Base-by-base conservation (phyloP, 2,888 invertebrate species). In the Apantesis nais region DNA sequence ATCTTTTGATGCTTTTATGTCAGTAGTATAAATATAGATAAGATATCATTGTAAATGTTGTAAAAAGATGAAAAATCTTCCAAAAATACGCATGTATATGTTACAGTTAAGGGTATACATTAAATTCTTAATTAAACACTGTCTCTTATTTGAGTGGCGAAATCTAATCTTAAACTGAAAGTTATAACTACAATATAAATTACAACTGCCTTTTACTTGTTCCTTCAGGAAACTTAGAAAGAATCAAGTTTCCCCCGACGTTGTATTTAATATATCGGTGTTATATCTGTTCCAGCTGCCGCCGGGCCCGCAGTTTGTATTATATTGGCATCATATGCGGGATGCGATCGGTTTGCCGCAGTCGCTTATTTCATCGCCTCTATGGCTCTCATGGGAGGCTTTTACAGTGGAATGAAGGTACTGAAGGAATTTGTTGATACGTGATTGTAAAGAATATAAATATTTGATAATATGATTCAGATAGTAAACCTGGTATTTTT, bases 341-440 rank as follows among this genome's bases (percentile, higher is more conserved):
- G 96, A 34, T 97, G 96, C 83, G 95, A 96, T 83, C 87, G 95
- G 14, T 88, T 93, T 55, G 90, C 94, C 22, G 87, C 95, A 61
- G 95, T 96, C 22, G 96, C 96, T 37, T 95, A 97, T 83, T 96
- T 97, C 86, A 96, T 96, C 62, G 90, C 96, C 12, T 96, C 95
- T 29, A 96, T 97, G 96, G 96, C 96, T 44, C 95, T 96, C 62
- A 97, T 97, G 97, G 97, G 97, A 55, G 96, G 96, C 16, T 97
- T 96, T 84, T 97, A 97, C 85, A 96, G 97, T 76, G 96, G 96
- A 58, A 96, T 97, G 95, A 96, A 97, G 92, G 96, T 95, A 83
- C 29, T 58, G 11, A 14, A 58, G 29, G 0, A 58, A 55, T 29
- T 58, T 58, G 14, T 8, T 29, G 58, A 16, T 16, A 29, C 16